Conservation (phyloP, 2,888 invertebrate species). For the Drosophila rellima region DNA sequence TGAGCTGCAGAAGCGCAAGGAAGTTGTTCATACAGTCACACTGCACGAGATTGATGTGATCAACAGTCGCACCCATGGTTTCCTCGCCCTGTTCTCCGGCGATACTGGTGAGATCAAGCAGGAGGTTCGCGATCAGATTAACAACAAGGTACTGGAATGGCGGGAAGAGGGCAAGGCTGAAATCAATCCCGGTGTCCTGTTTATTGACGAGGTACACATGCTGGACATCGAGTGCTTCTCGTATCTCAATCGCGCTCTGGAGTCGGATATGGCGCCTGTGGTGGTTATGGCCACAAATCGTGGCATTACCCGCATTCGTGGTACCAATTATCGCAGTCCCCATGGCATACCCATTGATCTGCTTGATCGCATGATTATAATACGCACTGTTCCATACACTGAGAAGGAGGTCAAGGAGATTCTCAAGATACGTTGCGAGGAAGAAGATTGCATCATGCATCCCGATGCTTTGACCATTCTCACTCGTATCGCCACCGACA, state of each 20-base stretch:
- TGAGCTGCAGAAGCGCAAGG: conserved; percentile 98
- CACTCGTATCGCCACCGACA: conserved; percentile 96
- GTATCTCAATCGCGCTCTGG: conserved; percentile 97
- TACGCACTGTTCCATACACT: conserved; percentile 94
- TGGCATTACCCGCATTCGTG: conserved; percentile 96
- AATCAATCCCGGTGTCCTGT: conserved; percentile 98
- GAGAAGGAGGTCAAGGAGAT: conserved; percentile 96
- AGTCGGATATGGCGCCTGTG: conserved; percentile 98
- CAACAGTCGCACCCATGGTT: conserved; percentile 99
- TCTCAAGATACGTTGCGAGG: conserved; percentile 97
- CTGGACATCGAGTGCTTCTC: conserved; percentile 99
- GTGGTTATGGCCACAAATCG: conserved; percentile 99
- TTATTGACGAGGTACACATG: conserved; percentile 99
- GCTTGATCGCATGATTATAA: conserved; percentile 97
- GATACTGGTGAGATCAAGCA: conserved; percentile 99
- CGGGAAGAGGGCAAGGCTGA: conserved; percentile 99
- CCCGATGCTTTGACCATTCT: conserved; percentile 95
- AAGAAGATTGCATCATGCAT: conserved; percentile 98
- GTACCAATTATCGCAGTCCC: conserved; percentile 96
- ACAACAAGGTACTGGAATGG: conserved; percentile 99
- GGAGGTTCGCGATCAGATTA: conserved; percentile 99
- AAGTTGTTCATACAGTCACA: conserved; percentile 98
- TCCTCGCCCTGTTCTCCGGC: conserved; percentile 98
- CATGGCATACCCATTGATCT: conserved; percentile 99
- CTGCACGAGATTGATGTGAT: conserved; percentile 99